Evolutionary conservation across 2,888 invertebrate species (phyloP).

Genomic region (Trachelus tabidus): DNA sequence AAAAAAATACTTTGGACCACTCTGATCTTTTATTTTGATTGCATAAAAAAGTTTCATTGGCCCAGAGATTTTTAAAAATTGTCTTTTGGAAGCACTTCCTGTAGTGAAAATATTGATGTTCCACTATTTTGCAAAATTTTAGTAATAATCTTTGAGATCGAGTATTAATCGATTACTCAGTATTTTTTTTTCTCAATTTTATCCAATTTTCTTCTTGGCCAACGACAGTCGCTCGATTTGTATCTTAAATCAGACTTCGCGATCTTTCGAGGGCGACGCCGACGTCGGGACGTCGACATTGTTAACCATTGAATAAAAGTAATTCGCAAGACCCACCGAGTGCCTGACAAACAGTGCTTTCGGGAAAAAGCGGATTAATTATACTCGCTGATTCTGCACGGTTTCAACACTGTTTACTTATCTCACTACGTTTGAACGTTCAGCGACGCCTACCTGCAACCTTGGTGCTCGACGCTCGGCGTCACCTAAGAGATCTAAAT

Average conservation of each 20-base stretch:
- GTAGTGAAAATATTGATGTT: background rate
- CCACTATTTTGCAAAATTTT: background rate
- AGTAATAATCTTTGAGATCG: background rate
- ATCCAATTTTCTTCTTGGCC: background rate
- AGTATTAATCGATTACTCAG: background rate
- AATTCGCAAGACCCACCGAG: constrained; percentile 29
- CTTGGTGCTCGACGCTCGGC: background rate
- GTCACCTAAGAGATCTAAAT: constrained; percentile 39
- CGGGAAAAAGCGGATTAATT: constrained; percentile 48
- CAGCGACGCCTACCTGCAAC: background rate
- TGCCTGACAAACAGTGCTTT: constrained; percentile 47
- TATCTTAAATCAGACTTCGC: background rate
- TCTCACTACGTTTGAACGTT: background rate
- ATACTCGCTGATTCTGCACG: constrained; percentile 22
- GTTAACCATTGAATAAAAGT: constrained; percentile 39
- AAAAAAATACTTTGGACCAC: background rate
- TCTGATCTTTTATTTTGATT: background rate
- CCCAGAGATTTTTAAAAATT: background rate
- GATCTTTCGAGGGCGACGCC: constrained; percentile 15
- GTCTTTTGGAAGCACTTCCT: fast-evolving
- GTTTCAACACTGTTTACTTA: constrained; percentile 12
- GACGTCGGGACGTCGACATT: constrained; percentile 17
- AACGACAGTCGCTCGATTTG: background rate
- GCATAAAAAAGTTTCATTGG: background rate
- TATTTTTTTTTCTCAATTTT: background rate